Base-by-base conservation (phyloP, 2,797 vertebrate species). In the Harpagifer antarcticus region DNA sequence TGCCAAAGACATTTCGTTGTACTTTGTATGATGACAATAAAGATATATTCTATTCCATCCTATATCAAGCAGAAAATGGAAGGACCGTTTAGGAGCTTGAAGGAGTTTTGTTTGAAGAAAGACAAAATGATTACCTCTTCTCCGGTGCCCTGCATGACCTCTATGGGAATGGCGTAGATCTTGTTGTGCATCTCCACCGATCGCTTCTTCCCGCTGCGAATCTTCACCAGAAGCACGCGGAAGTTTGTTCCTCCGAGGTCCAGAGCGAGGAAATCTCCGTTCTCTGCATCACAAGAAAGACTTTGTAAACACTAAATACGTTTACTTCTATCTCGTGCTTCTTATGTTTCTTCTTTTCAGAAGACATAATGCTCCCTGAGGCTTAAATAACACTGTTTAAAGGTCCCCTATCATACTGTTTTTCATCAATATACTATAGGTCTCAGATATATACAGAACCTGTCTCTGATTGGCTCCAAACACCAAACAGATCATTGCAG, bases 141-240 rank as follows among this genome's bases (percentile, higher is more conserved):
- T 84, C 98, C 98, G 0, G 98, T 99, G 55, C 98, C 98, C 91
- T 98, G 97, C 98, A 99, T 99, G 82, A 98, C 96, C 49, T 99
- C 97, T 20, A 93, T 79, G 16, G 98, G 98, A 85, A 99, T 99
- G 70, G 98, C 96, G 12, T 99, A 99, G 91, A 99, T 99, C 91
- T 99, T 99, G 92, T 99, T 99, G 86, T 99, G 98, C 98, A 99
- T 99, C 89, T 99, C 98, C 76, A 99, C 98, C 0, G 96, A 96
- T 73, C 97, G 95, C 82, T 92, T 96, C 86, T 99, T 99, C 68
- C 98, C 98, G 0, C 98, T 98, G 59, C 98, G 97, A 72, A 99
- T 98, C 93, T 99, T 99, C 43, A 99, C 98, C 90, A 99, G 93
- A 37, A 99, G 94, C 74, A 99, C 98, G 0, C 98, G 96, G 81